Conservation (phyloP, 2,888 invertebrate species). For the Dryococelus australis region DNA sequence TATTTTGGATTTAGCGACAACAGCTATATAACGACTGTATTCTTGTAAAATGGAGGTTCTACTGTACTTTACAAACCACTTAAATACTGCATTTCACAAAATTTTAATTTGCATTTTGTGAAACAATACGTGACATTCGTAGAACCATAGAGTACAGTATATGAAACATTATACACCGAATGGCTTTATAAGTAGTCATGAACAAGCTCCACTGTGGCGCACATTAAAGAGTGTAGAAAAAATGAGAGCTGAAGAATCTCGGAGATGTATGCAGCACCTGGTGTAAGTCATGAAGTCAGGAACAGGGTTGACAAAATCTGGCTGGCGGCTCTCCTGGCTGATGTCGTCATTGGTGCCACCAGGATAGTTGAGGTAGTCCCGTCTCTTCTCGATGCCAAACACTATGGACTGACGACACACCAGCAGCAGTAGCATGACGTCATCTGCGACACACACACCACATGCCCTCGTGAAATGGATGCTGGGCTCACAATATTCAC, state of each 20-base stretch:
- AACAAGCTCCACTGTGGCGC: too few relatives aligned
- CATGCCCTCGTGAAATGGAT: background rate
- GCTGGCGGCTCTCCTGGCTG: slow-evolving; percentile 69
- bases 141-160: too few relatives aligned
- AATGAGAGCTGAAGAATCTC: background rate
- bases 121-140: too few relatives aligned
- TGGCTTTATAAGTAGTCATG: too few relatives aligned
- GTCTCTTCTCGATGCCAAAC: slow-evolving; percentile 78
- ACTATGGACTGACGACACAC: slow-evolving; percentile 86
- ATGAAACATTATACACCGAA: too few relatives aligned
- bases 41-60: too few relatives aligned
- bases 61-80: too few relatives aligned
- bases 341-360: slow-evolving; percentile 80
- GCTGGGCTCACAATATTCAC: too few relatives aligned
- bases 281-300: slow-evolving; percentile 86
- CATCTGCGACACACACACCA: slow-evolving; percentile 59
- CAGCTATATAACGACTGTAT: too few relatives aligned
- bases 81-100: too few relatives aligned
- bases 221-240: background rate
- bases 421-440: slow-evolving; percentile 86
- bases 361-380: slow-evolving; percentile 60
- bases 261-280: slow-evolving; percentile 58
- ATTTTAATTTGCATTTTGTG: too few relatives aligned
- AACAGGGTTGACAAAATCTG: slow-evolving; percentile 80
- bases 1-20: too few relatives aligned